These are phyloP conservation scores for Masnerella sp. DNA, from an alignment of 2,888 invertebrate genomes.

Conservation along the genomic window DNA sequence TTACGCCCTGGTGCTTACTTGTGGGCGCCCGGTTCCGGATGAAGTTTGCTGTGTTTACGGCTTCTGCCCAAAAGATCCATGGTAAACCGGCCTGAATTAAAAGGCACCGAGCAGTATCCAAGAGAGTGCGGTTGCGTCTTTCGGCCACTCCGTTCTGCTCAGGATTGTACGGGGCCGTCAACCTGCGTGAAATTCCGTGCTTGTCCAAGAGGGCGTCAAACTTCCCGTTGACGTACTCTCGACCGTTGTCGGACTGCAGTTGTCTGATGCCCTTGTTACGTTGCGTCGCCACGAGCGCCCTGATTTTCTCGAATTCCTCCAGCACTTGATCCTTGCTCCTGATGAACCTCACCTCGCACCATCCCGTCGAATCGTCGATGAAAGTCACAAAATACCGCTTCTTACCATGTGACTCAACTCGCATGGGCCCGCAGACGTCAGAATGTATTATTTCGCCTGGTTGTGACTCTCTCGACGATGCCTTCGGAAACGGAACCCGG, in stretches of 20 bases:
- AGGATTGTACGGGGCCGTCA: conserved; percentile 28
- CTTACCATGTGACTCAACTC: conserved; percentile 49
- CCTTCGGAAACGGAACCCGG: conserved; percentile 12
- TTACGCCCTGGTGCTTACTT: background rate
- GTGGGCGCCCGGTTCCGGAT: conserved; percentile 22
- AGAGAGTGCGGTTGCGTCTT: conserved; percentile 15
- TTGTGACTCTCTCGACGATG: conserved; percentile 1
- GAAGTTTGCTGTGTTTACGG: conserved; percentile 9
- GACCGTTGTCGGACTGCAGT: conserved; percentile 3
- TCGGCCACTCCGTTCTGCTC: conserved; percentile 34
- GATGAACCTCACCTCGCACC: conserved; percentile 62
- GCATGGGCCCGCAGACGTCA: conserved; percentile 44
- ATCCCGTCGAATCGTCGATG: conserved; percentile 63
- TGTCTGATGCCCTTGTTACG: too few relatives aligned
- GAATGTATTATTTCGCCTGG: conserved; percentile 59
- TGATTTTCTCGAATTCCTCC: conserved; percentile 1
- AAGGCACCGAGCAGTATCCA: conserved; percentile 22
- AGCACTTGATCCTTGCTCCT: conserved; percentile 10
- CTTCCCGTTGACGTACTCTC: too few relatives aligned
- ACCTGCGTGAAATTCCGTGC: conserved; percentile 12
- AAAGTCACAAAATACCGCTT: conserved; percentile 63
- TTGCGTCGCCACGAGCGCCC: background rate
- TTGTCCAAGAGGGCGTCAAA: too few relatives aligned
- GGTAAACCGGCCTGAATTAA: conserved; percentile 16
- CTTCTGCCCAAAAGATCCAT: background rate